Base-by-base conservation (phyloP, 53 echinoderm and acorn worm species). In the Arbacia lixula region DNA sequence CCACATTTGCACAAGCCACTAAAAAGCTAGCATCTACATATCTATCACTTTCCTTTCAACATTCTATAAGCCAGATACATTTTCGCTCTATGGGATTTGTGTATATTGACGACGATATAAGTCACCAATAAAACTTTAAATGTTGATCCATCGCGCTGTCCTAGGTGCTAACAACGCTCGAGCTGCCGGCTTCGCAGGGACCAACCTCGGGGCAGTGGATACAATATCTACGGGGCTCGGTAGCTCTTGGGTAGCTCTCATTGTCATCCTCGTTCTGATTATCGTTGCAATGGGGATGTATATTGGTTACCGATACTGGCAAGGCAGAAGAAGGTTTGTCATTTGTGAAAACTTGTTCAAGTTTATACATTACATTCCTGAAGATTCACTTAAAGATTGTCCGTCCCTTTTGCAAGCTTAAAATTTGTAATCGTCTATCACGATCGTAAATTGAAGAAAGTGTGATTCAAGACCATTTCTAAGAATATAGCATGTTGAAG, bases 281-380 rank as follows among this genome's bases (percentile, higher is more conserved):
- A 64, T 81, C 50, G 41, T 81, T n/a, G 82, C n/a, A 46, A 81
- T 81, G 82, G 82, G 52, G 14, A 63, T 81, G 64, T 81, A 81
- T 49, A 81, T 81, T 26, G 20, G 33, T 16, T 81, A 81, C n/a
- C 39, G 82, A 63, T 46, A 46, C 64, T 81, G 31, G 20, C 10
- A 0, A 9, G 46, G 46, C 6, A 62, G 64, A 22, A 41, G 82
- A 43, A 30, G 29, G 14, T 10, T 46, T 46, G 14, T 8, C 8
- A 8, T 10, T 14, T 46, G 49, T 14, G 14, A 14, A 46, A 8
- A 10, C 14, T 14, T 46, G 8, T 46, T 14, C 49, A 46, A 14
- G n/a, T n/a, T n/a, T n/a, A n/a, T n/a, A n/a, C n/a, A n/a, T n/a
- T n/a, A n/a, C n/a, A n/a, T n/a, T n/a, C n/a, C n/a, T n/a, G n/a